A percentile compares a stretch with the other conserved stretches of the same genome.
These are phyloP conservation scores for Eupeodes corollae DNA, from an alignment of 1,140 invertebrate species.

Conservation along the genomic window DNA sequence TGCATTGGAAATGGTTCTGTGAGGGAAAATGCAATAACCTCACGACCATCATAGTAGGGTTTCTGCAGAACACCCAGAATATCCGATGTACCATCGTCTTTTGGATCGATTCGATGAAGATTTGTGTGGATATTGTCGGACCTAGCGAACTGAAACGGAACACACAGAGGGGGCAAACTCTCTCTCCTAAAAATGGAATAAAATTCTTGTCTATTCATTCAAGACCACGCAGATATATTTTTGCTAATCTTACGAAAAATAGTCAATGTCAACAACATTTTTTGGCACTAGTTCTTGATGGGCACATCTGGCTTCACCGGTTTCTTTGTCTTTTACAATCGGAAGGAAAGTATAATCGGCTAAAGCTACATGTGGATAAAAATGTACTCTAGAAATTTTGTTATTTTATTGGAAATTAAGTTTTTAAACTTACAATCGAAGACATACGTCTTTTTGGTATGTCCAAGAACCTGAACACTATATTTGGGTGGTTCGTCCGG, in stretches of 20 bases:
- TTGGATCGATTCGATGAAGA: slow-evolving; percentile 39
- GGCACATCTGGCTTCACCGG: slow-evolving; percentile 43
- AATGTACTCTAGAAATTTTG: neutral
- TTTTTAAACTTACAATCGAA: slow-evolving; percentile 18
- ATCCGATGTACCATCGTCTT: slow-evolving; percentile 24
- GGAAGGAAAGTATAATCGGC: slow-evolving; percentile 88
- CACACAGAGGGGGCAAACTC: slow-evolving; percentile 55
- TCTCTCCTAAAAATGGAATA: slow-evolving; percentile 31
- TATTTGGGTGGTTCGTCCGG: slow-evolving; percentile 40
- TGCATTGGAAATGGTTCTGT: slow-evolving; percentile 24
- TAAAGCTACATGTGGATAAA: slow-evolving; percentile 47
- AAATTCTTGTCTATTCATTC: neutral
- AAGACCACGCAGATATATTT: neutral
- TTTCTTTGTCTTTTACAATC: slow-evolving; percentile 39
- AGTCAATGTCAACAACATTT: slow-evolving; percentile 45
- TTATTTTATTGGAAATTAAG: slow-evolving; percentile 2
- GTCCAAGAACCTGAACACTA: slow-evolving; percentile 48
- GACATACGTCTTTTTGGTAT: slow-evolving; percentile 36
- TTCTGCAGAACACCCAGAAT: slow-evolving; percentile 36
- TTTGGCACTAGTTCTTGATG: slow-evolving; percentile 56
- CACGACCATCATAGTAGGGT: slow-evolving; percentile 43
- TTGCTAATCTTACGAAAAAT: slow-evolving; percentile 46
- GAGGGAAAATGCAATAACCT: slow-evolving; percentile 25
- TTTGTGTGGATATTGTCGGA: slow-evolving; percentile 55
- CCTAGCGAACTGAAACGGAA: slow-evolving; percentile 65